Percentiles rank a stretch among this genome's conserved stretches.
Conservation (phyloP, 2,888 invertebrate species). For the Mythimna impura region DNA sequence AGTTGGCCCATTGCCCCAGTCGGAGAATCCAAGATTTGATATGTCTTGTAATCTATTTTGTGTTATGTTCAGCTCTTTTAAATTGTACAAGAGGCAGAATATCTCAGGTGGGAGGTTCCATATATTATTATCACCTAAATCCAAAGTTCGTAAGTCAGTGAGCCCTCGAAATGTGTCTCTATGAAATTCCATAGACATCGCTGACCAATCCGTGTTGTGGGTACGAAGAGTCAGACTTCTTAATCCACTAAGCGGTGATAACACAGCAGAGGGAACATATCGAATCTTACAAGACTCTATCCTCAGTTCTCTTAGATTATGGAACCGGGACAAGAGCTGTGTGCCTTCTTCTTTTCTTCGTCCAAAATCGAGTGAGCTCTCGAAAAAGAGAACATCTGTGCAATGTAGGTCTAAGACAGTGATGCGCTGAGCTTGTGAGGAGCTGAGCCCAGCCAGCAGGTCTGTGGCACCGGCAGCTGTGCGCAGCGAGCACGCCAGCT, state of each 20-base stretch:
- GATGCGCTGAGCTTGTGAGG: constrained; percentile 93
- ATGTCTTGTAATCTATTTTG: constrained; percentile 95
- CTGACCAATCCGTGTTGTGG: constrained; percentile 95
- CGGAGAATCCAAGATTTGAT: constrained; percentile 93
- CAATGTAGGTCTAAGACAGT: constrained; percentile 93
- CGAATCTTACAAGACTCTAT: constrained; percentile 95
- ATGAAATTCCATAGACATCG: constrained; percentile 94
- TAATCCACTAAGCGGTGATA: constrained; percentile 92
- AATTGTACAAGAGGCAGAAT: constrained; percentile 93
- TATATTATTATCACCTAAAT: constrained; percentile 94
- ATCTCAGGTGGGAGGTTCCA: constrained; percentile 93
- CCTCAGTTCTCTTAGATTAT: constrained; percentile 92
- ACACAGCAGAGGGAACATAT: constrained; percentile 93
- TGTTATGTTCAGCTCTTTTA: constrained; percentile 93
- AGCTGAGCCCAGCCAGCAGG: constrained; percentile 91
- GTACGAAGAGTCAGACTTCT: constrained; percentile 93
- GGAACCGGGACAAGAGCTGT: constrained; percentile 91
- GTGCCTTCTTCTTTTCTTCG: constrained; percentile 88
- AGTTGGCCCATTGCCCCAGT: constrained; percentile 92
- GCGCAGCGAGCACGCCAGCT: constrained; percentile 92
- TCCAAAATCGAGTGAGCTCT: constrained; percentile 92
- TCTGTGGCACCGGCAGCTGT: constrained; percentile 92
- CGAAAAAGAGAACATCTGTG: constrained; percentile 93
- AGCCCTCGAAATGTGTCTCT: constrained; percentile 93
- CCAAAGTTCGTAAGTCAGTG: constrained; percentile 92